Base-by-base conservation (phyloP, 2,888 invertebrate genomes). In the Pollenia angustigena region DNA sequence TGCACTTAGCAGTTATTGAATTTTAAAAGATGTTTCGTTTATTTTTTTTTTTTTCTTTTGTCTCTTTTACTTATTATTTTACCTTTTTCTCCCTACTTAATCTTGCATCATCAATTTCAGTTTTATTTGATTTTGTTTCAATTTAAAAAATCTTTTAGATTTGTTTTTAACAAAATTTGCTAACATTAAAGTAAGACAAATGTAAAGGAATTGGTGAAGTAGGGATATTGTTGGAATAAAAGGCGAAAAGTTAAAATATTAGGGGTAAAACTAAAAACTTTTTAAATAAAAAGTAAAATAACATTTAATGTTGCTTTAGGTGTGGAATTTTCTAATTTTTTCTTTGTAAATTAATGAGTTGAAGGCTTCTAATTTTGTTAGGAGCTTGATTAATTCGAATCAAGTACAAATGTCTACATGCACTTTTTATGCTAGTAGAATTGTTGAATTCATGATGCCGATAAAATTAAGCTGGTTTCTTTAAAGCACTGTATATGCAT, bases 1-100 rank as follows among this genome's bases (percentile, higher is more conserved):
- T 84, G 87, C 74, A 87, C 81, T 87, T 84, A 78, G 81, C 46
- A 75, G 69, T 83, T 80, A 86, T 82, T 86, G 83, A 83, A 78
- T 71, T 86, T 64, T 68, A 23, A 64, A 42, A 42, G 10, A 18
- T 44, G n/a, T 54, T 76, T 50, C 12, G 18, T 18, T 18, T 18
- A n/a, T n/a, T n/a, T n/a, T 56, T 50, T 54, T 60, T 52, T 52
- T 52, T 58, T 40, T 10, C 4, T 69, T 69, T 69, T n/a, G 1
- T 58, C 23, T 64, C 48, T 18, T 69, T 9, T 62, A 12, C 64
- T 48, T 56, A 4, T 23, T 16, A 11, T 16, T 18, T 42, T 54
- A 32, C 12, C n/a, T 60, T 42, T 8, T 62, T 54, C 18, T 56
- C 3, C 18, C 32, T 18, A 60, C 42, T 66, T 16, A 48, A 79